phyloP scores from a whole-genome alignment of 2,113 vertebrate species.

The Lichenostomus cassidix region DNA sequence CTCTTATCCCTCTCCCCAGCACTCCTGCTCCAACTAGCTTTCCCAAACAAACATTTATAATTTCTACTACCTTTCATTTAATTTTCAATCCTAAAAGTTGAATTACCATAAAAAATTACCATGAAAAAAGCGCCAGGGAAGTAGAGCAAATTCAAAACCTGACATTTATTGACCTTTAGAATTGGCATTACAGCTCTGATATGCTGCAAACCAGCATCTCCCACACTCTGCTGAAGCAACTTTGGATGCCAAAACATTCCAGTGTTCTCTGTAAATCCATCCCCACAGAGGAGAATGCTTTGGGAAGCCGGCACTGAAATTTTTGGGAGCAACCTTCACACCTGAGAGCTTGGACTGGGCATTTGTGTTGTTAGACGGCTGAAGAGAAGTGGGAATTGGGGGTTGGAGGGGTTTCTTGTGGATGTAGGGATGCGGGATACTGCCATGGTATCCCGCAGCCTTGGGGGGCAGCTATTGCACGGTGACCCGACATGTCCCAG shows the following conservation, averaged over 20 bases:
- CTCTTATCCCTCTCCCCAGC: not conserved
- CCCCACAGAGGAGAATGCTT: not conserved
- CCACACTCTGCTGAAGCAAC: not conserved
- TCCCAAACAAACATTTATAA: not conserved
- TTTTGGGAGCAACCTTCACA: not conserved
- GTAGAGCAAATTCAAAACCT: not conserved
- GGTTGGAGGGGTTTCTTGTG: rapidly evolving
- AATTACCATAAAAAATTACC: not conserved
- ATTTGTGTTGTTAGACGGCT: not conserved
- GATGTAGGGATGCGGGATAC: not conserved
- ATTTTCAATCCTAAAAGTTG: not conserved
- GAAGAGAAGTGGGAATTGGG: not conserved
- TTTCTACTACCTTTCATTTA: not conserved
- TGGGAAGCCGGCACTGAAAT: not conserved
- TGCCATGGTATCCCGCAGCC: rapidly evolving
- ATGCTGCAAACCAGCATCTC: not conserved
- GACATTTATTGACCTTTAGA: not conserved
- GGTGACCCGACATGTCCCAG: rapidly evolving
- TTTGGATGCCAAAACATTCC: not conserved
- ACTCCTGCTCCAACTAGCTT: not conserved
- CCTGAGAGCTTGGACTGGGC: not conserved
- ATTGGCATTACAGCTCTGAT: not conserved
- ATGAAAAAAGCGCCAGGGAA: not conserved
- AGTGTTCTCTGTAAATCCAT: not conserved
- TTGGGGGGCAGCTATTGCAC: rapidly evolving